Percentiles rank a stretch among this genome's conserved stretches.
These are phyloP conservation scores for Squalus acanthias DNA, from an alignment of 2,797 vertebrate species.

Conservation along the genomic window DNA sequence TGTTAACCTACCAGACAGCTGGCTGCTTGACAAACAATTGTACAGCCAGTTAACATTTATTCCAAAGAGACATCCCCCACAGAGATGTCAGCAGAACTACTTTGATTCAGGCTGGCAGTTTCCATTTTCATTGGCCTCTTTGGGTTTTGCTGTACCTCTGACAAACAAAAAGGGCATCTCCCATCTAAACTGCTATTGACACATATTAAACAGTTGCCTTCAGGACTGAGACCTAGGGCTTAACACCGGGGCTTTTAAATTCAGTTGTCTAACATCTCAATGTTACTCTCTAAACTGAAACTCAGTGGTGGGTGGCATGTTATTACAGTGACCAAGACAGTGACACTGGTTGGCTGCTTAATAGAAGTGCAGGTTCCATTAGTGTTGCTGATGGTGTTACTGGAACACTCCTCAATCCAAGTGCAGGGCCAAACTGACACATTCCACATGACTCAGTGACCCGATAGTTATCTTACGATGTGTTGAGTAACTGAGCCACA, in stretches of 20 bases:
- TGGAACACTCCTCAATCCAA: background rate
- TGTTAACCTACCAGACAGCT: conserved; percentile 37
- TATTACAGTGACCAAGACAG: background rate
- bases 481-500: background rate
- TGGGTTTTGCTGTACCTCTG: background rate
- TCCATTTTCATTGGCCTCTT: conserved; percentile 2
- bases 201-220: conserved; percentile 12
- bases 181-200: background rate
- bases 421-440: background rate
- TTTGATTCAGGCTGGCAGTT: background rate
- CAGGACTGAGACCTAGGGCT: background rate
- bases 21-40: conserved; percentile 36
- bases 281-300: background rate
- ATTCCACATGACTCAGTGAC: background rate
- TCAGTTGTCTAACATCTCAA: background rate
- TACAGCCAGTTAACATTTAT: conserved; percentile 16
- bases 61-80: conserved; percentile 15
- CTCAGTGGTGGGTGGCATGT: background rate
- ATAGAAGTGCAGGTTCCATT: background rate
- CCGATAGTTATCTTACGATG: background rate
- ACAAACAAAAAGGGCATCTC: conserved; percentile 14
- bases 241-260: background rate
- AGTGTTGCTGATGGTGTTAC: background rate
- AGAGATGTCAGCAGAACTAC: conserved; percentile 12
- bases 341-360: background rate